Percentiles rank a stretch among this genome's conserved stretches.
phyloP scores from a whole-genome alignment of 2,888 invertebrate genomes.

The Drosophila picticornis region DNA sequence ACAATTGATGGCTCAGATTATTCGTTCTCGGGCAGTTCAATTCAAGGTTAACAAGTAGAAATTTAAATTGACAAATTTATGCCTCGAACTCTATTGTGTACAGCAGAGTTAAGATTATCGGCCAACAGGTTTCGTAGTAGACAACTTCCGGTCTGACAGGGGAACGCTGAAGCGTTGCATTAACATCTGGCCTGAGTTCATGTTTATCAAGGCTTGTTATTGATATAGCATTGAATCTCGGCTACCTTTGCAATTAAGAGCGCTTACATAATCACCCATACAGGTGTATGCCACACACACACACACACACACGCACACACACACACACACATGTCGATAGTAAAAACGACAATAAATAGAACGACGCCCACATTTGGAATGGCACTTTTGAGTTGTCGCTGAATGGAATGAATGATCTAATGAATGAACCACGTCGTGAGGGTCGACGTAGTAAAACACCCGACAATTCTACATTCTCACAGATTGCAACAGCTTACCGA shows the following conservation, averaged over 20 bases:
- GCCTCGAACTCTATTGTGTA: constrained; percentile 11
- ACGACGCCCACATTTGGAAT: constrained; percentile 65
- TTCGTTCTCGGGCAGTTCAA: constrained; percentile 23
- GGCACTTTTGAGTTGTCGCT: constrained; percentile 27
- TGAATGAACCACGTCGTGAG: constrained; percentile 66
- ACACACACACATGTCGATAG: constrained; percentile 10
- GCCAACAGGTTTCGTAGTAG: constrained; percentile 12
- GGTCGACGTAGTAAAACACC: constrained; percentile 44
- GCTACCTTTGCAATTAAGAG: constrained; percentile 54
- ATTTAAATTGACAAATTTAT: constrained; percentile 22
- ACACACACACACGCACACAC: neutral
- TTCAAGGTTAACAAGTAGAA: constrained; percentile 41
- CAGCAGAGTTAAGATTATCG: constrained; percentile 8
- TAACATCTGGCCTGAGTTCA: constrained; percentile 27
- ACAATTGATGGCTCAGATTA: constrained; percentile 43
- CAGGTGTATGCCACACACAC: constrained; percentile 14
- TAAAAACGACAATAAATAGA: constrained; percentile 56
- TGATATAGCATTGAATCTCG: constrained; percentile 48
- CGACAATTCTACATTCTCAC: neutral
- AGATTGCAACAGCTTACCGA: constrained; percentile 62
- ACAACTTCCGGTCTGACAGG: constrained; percentile 44
- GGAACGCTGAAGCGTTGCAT: constrained; percentile 24
- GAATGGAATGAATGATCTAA: constrained; percentile 66
- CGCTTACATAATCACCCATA: constrained; percentile 59
- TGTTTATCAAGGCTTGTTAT: constrained; percentile 49